Percentiles rank a stretch among this genome's conserved stretches.
These are phyloP conservation scores for Euclidia mi DNA, from an alignment of 2,888 invertebrate species.

Conservation along the genomic window DNA sequence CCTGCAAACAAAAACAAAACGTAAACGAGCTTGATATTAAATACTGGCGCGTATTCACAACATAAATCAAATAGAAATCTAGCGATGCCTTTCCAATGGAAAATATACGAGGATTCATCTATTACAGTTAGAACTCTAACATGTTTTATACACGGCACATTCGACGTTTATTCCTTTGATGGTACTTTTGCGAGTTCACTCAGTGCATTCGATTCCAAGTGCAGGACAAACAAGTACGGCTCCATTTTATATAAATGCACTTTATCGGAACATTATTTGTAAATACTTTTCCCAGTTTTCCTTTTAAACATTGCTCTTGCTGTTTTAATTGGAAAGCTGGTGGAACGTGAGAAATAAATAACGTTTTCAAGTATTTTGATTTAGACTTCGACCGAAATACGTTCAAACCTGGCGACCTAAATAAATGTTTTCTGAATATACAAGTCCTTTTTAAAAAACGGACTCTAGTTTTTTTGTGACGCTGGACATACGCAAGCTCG, in stretches of 20 bases:
- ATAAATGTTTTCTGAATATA: too few relatives aligned
- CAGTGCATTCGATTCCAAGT: constrained; percentile 20
- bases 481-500: too few relatives aligned
- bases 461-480: too few relatives aligned
- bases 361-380: too few relatives aligned
- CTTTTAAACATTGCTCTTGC: background rate
- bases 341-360: too few relatives aligned
- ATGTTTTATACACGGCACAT: constrained; percentile 14
- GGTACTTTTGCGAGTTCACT: constrained; percentile 23
- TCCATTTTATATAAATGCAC: constrained; percentile 11
- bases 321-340: background rate
- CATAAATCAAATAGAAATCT: background rate
- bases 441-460: too few relatives aligned
- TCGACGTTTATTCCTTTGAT: constrained; percentile 16
- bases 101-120: background rate
- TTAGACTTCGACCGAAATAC: too few relatives aligned
- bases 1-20: too few relatives aligned
- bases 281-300: constrained; percentile 1
- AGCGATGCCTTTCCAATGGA: background rate
- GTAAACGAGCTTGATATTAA: too few relatives aligned
- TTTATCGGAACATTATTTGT: constrained; percentile 10
- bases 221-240: constrained; percentile 13
- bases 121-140: constrained; percentile 5
- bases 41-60: too few relatives aligned
- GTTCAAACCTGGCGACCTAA: too few relatives aligned